A percentile compares a stretch with the other conserved stretches of the same genome.
Evolutionary conservation across 2,888 invertebrate genomes (phyloP).

Genomic region (Sphaeridia pumilis): DNA sequence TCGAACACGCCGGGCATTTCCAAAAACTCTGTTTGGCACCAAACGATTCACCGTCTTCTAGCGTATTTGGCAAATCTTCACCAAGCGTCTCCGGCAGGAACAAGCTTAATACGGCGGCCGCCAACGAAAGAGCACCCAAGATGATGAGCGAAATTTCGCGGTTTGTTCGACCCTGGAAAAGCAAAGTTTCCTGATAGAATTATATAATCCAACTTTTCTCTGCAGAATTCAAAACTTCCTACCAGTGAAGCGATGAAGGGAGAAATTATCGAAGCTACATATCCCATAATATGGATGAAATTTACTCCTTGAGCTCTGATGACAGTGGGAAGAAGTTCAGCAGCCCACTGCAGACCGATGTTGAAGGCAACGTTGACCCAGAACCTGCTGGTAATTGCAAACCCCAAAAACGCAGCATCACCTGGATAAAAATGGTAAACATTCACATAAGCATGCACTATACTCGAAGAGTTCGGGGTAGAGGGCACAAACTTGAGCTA

Average conservation of each 20-base stretch:
- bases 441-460: not conserved
- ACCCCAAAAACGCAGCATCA: not conserved
- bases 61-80: conserved; percentile 71
- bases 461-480: too few species aligned
- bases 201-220: too few species aligned
- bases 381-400: conserved; percentile 72
- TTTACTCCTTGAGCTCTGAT: conserved; percentile 46
- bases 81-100: conserved; percentile 76
- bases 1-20: conserved; percentile 50
- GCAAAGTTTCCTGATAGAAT: too few species aligned
- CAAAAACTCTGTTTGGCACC: conserved; percentile 66
- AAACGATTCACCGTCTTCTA: conserved; percentile 75
- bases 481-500: conserved; percentile 4
- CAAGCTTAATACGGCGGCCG: conserved; percentile 62
- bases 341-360: conserved; percentile 78
- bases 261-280: conserved; percentile 37
- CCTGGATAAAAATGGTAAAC: conserved; percentile 3
- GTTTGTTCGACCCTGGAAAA: conserved; percentile 54
- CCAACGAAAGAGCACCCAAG: conserved; percentile 60
- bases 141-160: conserved; percentile 63
- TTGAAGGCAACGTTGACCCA: conserved; percentile 82
- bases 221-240: too few species aligned
- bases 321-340: conserved; percentile 74
- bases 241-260: conserved; percentile 76
- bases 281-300: conserved; percentile 37